phyloP scores from a whole-genome alignment of 2,797 vertebrate genomes.

The Catharus ustulatus region DNA sequence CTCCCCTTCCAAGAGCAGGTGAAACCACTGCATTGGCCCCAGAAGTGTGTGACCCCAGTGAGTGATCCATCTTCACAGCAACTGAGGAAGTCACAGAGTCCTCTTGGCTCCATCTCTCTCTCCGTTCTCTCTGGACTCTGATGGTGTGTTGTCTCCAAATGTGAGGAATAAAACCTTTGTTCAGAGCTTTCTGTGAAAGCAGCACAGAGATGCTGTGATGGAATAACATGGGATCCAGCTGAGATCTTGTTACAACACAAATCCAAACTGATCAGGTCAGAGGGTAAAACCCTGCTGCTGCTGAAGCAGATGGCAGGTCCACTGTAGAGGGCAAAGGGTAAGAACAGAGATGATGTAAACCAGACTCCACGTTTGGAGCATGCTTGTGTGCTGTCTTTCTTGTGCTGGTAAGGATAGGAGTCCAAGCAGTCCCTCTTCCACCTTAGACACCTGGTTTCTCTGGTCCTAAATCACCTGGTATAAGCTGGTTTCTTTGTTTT shows the following conservation, averaged over 20 bases:
- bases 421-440: background rate
- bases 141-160: background rate
- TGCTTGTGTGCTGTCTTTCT: background rate
- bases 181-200: background rate
- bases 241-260: background rate
- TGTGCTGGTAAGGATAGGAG: background rate
- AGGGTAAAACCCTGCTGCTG: background rate
- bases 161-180: background rate
- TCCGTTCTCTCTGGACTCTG: background rate
- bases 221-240: background rate
- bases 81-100: background rate
- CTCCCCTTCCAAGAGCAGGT: background rate
- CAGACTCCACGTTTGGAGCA: background rate
- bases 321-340: background rate
- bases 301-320: background rate
- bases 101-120: background rate
- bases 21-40: background rate
- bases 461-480: background rate
- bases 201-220: background rate
- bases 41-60: background rate
- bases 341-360: background rate
- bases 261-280: background rate
- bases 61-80: background rate
- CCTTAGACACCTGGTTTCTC: background rate
- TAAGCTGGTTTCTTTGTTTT: background rate